Base-by-base conservation (phyloP, 2,888 invertebrate species). In the Latheticus oryzae region DNA sequence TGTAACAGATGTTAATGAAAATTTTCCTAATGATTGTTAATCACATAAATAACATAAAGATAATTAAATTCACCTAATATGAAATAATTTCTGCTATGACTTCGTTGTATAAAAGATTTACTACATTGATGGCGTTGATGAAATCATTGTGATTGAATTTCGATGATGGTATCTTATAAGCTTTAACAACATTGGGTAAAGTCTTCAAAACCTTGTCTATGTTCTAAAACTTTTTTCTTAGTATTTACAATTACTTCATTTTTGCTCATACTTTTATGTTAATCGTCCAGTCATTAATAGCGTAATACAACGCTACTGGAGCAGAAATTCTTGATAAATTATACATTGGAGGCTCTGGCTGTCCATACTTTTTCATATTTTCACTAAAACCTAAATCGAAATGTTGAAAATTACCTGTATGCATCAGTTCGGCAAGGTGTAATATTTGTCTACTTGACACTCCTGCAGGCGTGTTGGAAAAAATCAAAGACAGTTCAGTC, bases 321-420 rank as follows among this genome's bases (percentile, higher is more conserved):
- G 52, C 16, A 5, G 32, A 26, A 19, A 56, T 19, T 52, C 33
- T 24, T 3, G 56, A 47, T 9, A 56, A 37, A 33, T 60, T 19
- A 15, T 56, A 60, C 4, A 1, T 9, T 21, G 60, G 56, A 16
- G 60, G 56, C 24, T 26, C 16, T n/a, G 9, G 8, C 33, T 23
- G 33, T 3, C 42, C 48, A 38, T 59, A 59, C 9, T 16, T 45
- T 17, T 40, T 17, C n/a, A 55, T 24, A 43, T 59, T 59, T 19
- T 13, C 9, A 2, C 9, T 13, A 9, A 3, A n/a, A 5, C 59
- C 59, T 15, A 43, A 45, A 40, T 57, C 52, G 15, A 38, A 60
- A 1, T 19, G 24, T 1, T 24, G 13, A 15, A 60, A 52, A 8
- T 16, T 13, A 13, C 21, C 47, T 5, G 35, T 12, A 4, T 51